Conservation (phyloP, 1,140 invertebrate species). For the Heliconius nattereri region DNA sequence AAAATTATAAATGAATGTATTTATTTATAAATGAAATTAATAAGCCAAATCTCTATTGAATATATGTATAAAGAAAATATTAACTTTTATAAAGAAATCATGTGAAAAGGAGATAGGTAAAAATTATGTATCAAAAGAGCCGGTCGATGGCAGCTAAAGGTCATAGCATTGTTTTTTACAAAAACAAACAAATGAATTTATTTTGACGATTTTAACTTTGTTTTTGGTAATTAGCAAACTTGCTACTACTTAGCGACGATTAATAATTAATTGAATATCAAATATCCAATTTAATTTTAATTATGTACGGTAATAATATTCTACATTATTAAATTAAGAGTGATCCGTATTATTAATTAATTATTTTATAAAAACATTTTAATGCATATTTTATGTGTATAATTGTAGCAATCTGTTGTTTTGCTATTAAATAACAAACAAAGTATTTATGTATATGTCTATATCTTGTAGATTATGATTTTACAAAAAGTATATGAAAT, state of each 20-base stretch:
- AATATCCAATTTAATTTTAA: conserved; percentile 10
- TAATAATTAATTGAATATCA: conserved; percentile 9
- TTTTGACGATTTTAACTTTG: background rate
- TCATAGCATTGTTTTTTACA: background rate
- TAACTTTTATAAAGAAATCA: background rate
- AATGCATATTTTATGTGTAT: background rate
- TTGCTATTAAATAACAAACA: background rate
- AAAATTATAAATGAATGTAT: background rate
- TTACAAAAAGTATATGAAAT: background rate
- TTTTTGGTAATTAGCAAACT: background rate
- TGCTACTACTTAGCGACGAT: background rate
- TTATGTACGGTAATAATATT: background rate
- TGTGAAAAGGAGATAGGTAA: background rate
- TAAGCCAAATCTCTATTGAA: too few relatives aligned
- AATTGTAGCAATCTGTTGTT: background rate
- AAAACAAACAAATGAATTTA: background rate
- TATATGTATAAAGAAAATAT: too few relatives aligned
- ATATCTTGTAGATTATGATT: background rate
- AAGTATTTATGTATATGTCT: too few relatives aligned
- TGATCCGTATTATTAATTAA: conserved; percentile 1
- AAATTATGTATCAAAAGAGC: background rate
- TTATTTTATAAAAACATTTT: conserved; percentile 1
- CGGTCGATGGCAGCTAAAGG: background rate
- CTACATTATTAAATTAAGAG: background rate
- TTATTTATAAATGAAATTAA: too few relatives aligned